These are phyloP conservation scores for Drosophila quadrilineata DNA, from an alignment of 1,140 invertebrate genomes.

Conservation along the genomic window DNA sequence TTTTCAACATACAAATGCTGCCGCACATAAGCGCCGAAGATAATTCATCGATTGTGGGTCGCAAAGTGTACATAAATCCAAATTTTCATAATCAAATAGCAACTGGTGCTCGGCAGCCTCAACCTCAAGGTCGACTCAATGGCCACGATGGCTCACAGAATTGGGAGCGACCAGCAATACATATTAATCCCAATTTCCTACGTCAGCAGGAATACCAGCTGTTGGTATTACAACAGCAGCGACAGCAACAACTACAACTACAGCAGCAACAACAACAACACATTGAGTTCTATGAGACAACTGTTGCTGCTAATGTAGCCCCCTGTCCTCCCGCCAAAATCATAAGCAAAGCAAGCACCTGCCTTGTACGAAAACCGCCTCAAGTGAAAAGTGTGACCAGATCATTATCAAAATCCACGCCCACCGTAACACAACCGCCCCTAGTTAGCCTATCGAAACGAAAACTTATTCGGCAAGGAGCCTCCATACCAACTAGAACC, in stretches of 20 bases:
- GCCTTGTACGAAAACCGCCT: slow-evolving; percentile 53
- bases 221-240: slow-evolving; percentile 26
- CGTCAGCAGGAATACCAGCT: slow-evolving; percentile 41
- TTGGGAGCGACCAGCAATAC: slow-evolving; percentile 51
- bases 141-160: slow-evolving; percentile 5
- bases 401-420: background rate
- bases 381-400: background rate
- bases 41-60: slow-evolving; percentile 30
- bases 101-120: slow-evolving; percentile 28
- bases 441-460: slow-evolving; percentile 59
- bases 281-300: slow-evolving; percentile 27
- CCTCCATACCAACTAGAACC: background rate
- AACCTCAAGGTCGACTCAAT: slow-evolving; percentile 38
- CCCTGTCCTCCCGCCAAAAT: slow-evolving; percentile 65
- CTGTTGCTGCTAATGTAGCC: slow-evolving; percentile 36
- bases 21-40: slow-evolving; percentile 56
- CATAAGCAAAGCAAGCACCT: slow-evolving; percentile 69
- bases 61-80: slow-evolving; percentile 71
- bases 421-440: slow-evolving; percentile 30
- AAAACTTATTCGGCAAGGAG: slow-evolving; percentile 61
- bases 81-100: slow-evolving; percentile 49
- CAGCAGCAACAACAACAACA: slow-evolving; percentile 14
- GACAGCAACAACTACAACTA: slow-evolving; percentile 14
- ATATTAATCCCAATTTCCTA: slow-evolving; percentile 63
- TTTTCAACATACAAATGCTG: slow-evolving; percentile 39